Percentiles rank a stretch among this genome's conserved stretches.
Conservation (phyloP, 2,888 invertebrate species). For the Brenthis daphne region DNA sequence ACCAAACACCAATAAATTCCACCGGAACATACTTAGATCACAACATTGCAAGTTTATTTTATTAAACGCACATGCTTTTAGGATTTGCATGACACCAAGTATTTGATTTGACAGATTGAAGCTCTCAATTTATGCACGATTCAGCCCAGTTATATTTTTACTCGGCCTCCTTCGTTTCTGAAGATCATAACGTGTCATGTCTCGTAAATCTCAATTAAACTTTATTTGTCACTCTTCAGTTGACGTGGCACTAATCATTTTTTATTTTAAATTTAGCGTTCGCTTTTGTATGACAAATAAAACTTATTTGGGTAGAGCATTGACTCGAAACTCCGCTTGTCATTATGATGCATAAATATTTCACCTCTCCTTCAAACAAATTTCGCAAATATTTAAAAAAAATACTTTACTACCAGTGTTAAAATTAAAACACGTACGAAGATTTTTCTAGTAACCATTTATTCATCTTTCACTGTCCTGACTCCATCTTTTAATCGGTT, state of each 20-base stretch:
- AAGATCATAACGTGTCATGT: constrained; percentile 29
- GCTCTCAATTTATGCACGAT: constrained; percentile 42
- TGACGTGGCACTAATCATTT: constrained; percentile 20
- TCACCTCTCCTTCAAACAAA: no score
- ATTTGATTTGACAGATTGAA: not conserved
- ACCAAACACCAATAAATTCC: constrained; percentile 63
- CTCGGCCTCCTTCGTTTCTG: constrained; percentile 15
- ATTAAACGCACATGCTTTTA: constrained; percentile 63
- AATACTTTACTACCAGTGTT: no score
- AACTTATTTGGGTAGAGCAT: no score
- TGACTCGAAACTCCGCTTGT: no score
- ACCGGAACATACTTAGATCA: constrained; percentile 67
- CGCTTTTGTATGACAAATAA: no score
- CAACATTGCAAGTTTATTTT: constrained; percentile 65
- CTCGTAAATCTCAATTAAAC: constrained; percentile 38
- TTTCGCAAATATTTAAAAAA: no score
- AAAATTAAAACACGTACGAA: no score
- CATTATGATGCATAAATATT: no score
- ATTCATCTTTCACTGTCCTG: no score
- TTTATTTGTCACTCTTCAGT: constrained; percentile 25
- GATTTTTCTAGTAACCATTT: no score
- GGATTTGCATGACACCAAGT: constrained; percentile 38
- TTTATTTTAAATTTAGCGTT: not conserved
- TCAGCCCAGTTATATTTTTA: constrained; percentile 19
- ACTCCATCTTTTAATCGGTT: no score